Percentiles rank a stretch among this genome's conserved stretches.
Evolutionary conservation across 1,140 invertebrate species (phyloP).

Genomic region (Carposina sasakii): DNA sequence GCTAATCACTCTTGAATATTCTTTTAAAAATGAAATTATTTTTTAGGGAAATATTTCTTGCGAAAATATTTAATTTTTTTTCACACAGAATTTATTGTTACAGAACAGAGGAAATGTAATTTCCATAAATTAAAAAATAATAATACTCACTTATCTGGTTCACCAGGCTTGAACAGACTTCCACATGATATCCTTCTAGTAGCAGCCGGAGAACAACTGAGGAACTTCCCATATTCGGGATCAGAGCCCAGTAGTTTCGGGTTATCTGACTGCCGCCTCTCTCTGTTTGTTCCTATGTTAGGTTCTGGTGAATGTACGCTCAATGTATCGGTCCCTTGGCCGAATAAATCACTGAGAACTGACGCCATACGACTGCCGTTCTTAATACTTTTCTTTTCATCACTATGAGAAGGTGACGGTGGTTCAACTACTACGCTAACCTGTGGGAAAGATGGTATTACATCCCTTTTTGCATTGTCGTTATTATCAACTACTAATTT

Average conservation of each 20-base stretch:
- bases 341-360: slow-evolving; percentile 62
- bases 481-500: slow-evolving; percentile 3
- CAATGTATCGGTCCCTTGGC: slow-evolving; percentile 56
- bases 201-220: slow-evolving; percentile 81
- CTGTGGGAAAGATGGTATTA: slow-evolving; percentile 69
- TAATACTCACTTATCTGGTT: slow-evolving; percentile 73
- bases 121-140: slow-evolving; percentile 1
- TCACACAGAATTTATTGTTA: too few species aligned
- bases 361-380: slow-evolving; percentile 57
- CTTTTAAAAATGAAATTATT: not conserved
- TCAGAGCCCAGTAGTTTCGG: slow-evolving; percentile 75
- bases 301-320: slow-evolving; percentile 61
- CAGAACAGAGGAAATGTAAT: too few species aligned
- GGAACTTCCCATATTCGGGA: slow-evolving; percentile 74
- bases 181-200: slow-evolving; percentile 85
- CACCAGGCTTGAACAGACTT: slow-evolving; percentile 80
- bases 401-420: slow-evolving; percentile 76
- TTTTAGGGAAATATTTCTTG: too few species aligned
- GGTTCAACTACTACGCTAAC: slow-evolving; percentile 81
- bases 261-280: slow-evolving; percentile 72
- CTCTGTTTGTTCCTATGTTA: slow-evolving; percentile 51
- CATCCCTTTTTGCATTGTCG: slow-evolving; percentile 15
- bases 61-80: too few species aligned
- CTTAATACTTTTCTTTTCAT: slow-evolving; percentile 64
- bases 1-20: too few species aligned